These are phyloP conservation scores for Coelopa pilipes DNA, from an alignment of 2,888 invertebrate species.

Conservation along the genomic window DNA sequence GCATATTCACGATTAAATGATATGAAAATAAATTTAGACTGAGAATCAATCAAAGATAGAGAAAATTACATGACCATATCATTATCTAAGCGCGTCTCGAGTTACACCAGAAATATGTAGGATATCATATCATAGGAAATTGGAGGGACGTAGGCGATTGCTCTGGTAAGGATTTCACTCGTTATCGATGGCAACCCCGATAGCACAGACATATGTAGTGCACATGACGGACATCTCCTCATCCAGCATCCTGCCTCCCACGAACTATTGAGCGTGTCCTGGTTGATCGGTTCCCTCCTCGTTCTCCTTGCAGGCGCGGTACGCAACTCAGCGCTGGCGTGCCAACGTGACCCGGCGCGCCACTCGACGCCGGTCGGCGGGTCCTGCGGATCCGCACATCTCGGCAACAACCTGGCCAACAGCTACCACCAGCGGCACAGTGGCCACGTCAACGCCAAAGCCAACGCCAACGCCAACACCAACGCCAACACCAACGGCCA, in stretches of 20 bases:
- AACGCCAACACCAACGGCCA: conserved; percentile 41
- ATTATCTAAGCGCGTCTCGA: too few relatives aligned
- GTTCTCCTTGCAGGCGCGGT: conserved; percentile 50
- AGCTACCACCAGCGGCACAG: conserved; percentile 44
- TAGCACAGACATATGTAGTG: too few relatives aligned
- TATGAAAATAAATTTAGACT: too few relatives aligned
- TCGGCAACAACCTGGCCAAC: conserved; percentile 34
- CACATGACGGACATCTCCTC: not conserved
- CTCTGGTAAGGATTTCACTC: too few relatives aligned
- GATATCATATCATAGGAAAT: too few relatives aligned
- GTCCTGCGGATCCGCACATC: conserved; percentile 23
- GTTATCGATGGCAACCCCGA: too few relatives aligned
- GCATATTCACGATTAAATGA: too few relatives aligned
- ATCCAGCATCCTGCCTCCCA: not conserved
- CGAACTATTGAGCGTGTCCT: conserved; percentile 4
- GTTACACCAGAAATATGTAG: too few relatives aligned
- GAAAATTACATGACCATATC: too few relatives aligned
- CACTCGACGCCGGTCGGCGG: conserved; percentile 49
- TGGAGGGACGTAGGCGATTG: too few relatives aligned
- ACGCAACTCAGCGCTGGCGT: conserved; percentile 53
- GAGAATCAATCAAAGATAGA: too few relatives aligned
- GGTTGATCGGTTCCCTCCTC: conserved; percentile 18
- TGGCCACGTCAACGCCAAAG: too few relatives aligned
- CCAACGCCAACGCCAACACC: not conserved
- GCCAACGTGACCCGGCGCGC: conserved; percentile 49